These are phyloP conservation scores for Chaenodraco wilsoni DNA, from an alignment of 2,797 vertebrate species.

Conservation along the genomic window DNA sequence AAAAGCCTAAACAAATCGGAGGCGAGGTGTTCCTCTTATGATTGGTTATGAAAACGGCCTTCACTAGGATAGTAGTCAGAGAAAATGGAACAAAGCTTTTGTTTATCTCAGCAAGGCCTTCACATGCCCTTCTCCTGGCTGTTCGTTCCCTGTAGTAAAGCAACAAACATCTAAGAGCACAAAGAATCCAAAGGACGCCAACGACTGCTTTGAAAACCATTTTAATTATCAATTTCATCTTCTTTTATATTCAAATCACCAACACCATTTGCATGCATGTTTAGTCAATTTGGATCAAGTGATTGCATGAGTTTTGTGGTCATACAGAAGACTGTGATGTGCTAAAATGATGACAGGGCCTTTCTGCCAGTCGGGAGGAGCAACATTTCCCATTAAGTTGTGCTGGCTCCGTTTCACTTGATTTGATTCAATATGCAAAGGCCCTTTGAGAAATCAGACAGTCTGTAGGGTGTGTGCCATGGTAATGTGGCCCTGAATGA, in stretches of 20 bases:
- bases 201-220: not conserved
- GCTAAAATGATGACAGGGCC: slow-evolving; percentile 52
- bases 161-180: slow-evolving; percentile 17
- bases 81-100: slow-evolving; percentile 10
- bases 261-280: slow-evolving; percentile 8
- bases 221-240: slow-evolving; percentile 40
- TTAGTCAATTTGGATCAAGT: slow-evolving; percentile 13
- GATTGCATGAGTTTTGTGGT: slow-evolving; percentile 24
- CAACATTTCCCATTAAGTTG: slow-evolving; percentile 62
- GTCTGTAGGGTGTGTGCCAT: slow-evolving; percentile 60
- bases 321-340: slow-evolving; percentile 34
- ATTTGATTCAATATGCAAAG: slow-evolving; percentile 74
- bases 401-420: slow-evolving; percentile 65
- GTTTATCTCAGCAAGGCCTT: slow-evolving; percentile 27
- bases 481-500: slow-evolving; percentile 59
- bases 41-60: not conserved
- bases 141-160: not conserved
- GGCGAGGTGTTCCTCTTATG: not conserved
- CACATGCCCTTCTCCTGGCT: not conserved
- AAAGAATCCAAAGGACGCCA: not conserved
- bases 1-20: not conserved
- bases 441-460: slow-evolving; percentile 68
- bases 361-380: slow-evolving; percentile 59
- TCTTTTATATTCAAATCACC: slow-evolving; percentile 40
- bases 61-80: not conserved